phyloP scores from a whole-genome alignment of 2,888 invertebrate species.

The Bombyx huttoni region DNA sequence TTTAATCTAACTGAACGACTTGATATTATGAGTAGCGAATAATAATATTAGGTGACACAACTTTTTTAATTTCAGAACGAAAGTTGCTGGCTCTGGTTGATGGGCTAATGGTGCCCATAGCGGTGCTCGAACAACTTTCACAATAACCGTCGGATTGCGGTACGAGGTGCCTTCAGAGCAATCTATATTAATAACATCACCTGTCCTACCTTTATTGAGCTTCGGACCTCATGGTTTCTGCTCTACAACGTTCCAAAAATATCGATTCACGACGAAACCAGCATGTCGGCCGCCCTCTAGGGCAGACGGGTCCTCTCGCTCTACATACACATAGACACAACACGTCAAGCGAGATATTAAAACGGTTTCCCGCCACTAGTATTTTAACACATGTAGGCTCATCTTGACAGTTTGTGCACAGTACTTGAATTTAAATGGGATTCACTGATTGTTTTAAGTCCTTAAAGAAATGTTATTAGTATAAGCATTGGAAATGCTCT shows the following conservation, averaged over 20 bases:
- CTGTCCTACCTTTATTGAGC: slow-evolving; percentile 63
- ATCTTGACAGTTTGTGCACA: slow-evolving; percentile 19
- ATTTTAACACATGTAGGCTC: slow-evolving; percentile 45
- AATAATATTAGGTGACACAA: background rate
- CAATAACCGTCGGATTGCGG: slow-evolving; percentile 8
- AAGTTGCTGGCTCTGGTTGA: background rate
- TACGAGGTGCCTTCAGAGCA: slow-evolving; percentile 11
- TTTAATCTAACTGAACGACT: background rate
- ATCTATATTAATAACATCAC: slow-evolving; percentile 38
- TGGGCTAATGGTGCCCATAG: slow-evolving; percentile 31
- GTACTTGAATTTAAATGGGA: slow-evolving; percentile 6
- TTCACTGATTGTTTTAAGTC: slow-evolving; percentile 16
- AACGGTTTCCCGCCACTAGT: slow-evolving; percentile 72
- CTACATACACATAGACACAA: slow-evolving; percentile 68
- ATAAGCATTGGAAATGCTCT: slow-evolving; percentile 47
- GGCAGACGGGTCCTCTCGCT: slow-evolving; percentile 65
- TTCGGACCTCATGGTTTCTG: slow-evolving; percentile 62
- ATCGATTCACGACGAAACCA: slow-evolving; percentile 70
- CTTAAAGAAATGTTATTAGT: slow-evolving; percentile 23
- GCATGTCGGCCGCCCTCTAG: slow-evolving; percentile 70
- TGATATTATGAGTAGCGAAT: background rate
- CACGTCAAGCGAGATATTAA: slow-evolving; percentile 69
- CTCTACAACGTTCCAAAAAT: slow-evolving; percentile 66
- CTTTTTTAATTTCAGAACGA: background rate
- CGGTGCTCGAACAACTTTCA: slow-evolving; percentile 17